Conservation (phyloP, 2,888 invertebrate genomes). For the Criorhina ranunculi region DNA sequence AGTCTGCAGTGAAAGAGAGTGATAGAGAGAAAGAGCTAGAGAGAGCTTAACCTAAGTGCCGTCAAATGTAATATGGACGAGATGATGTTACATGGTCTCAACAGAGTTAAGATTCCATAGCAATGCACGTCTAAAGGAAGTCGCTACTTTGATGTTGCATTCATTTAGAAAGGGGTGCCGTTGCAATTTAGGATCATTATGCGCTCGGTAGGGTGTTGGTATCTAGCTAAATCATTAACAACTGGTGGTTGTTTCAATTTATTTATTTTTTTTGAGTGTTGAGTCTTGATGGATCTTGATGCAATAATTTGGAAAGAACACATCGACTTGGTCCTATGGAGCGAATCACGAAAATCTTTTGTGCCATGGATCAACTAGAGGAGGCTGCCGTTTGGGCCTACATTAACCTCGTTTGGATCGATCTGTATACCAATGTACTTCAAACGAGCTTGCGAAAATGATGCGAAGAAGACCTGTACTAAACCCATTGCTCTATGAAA, state of each 20-base stretch:
- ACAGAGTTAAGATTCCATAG: slow-evolving; percentile 4
- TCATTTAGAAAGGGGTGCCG: slow-evolving; percentile 48
- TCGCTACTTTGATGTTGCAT: slow-evolving; percentile 50
- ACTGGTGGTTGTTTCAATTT: neutral
- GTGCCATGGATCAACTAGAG: no score
- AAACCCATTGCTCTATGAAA: no score
- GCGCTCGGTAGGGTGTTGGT: neutral
- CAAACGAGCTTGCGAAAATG: no score
- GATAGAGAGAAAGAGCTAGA: slow-evolving; percentile 14
- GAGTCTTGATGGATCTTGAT: no score
- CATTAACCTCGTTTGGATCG: no score
- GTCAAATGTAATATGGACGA: slow-evolving; percentile 59
- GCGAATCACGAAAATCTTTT: no score
- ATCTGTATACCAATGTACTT: no score
- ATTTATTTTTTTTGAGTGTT: neutral
- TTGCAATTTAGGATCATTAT: slow-evolving; percentile 39
- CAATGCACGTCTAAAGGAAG: slow-evolving; percentile 21
- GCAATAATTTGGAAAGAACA: no score
- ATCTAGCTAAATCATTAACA: neutral
- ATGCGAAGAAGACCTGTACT: no score
- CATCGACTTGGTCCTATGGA: no score
- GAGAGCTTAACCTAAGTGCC: slow-evolving; percentile 70
- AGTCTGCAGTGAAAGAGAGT: neutral
- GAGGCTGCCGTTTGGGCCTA: no score
- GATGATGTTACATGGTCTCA: slow-evolving; percentile 26